Evolutionary conservation across 2,113 vertebrate genomes (phyloP), one percentile per base, ranked within the genome.

Genomic region (Odocoileus hemionus): DNA sequence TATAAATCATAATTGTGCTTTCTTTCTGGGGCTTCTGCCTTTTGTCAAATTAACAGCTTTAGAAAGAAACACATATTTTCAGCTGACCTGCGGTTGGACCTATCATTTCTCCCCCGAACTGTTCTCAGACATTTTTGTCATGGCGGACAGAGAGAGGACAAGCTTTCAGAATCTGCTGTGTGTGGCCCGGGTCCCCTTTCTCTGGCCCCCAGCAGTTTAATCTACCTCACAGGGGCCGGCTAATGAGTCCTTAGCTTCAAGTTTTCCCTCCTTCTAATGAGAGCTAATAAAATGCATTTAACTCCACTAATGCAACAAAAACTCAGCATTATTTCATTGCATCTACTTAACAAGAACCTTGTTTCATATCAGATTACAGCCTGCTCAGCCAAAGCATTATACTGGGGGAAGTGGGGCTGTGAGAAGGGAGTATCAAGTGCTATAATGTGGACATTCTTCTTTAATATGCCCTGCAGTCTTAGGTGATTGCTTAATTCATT

Each of bases 361-460:
- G 98, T 98, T 98, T 98, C 97, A 98, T 99, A 99, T 99, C 99
- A 96, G 93, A 98, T 99, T 99, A 99, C 99, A 96, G 98, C 98
- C 97, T 86, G 97, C 98, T 99, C 98, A 98, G 99, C 99, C 98
- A 98, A 98, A 98, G 98, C 86, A 85, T 98, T 98, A 98, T 98
- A 98, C 99, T 98, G 98, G 98, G 98, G 98, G 98, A 98, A 98
- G 98, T 96, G 85, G 97, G 98, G 93, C 98, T 97, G 98, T 98
- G 94, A 99, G 98, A 98, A 97, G 98, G 99, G 99, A 99, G 98
- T 99, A 99, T 99, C 99, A 94, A 98, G 98, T 99, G 98, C 98
- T 98, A 96, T 98, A 99, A 99, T 99, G 99, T 99, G 99, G 99
- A 99, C 99, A 99, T 99, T 99, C 99, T 98, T 99, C 95, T 98